A percentile compares a stretch with the other conserved stretches of the same genome.
These are phyloP conservation scores for Zaprionus taronus DNA, from an alignment of 1,140 invertebrate species.

Conservation along the genomic window DNA sequence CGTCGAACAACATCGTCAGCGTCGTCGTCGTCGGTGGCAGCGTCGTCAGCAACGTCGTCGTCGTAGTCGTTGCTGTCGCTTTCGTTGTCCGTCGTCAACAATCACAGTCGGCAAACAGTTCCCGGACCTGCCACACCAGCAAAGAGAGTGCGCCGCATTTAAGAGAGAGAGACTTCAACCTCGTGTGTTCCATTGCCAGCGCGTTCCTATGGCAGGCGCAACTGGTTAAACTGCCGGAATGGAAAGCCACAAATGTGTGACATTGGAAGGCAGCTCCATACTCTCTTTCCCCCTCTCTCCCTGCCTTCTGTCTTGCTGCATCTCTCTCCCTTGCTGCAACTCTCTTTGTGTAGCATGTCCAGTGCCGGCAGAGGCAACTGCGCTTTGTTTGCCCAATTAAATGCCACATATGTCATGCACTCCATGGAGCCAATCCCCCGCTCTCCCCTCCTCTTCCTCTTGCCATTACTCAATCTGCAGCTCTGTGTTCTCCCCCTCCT, in stretches of 20 bases:
- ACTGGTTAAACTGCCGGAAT: slow-evolving; percentile 62
- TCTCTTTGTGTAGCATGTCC: slow-evolving; percentile 14
- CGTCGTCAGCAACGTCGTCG: not conserved
- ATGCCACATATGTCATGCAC: slow-evolving; percentile 78
- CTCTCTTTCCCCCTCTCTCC: not conserved
- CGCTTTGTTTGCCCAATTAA: slow-evolving; percentile 80
- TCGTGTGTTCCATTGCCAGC: slow-evolving; percentile 52
- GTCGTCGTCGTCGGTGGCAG: not conserved
- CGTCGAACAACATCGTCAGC: slow-evolving; percentile 5
- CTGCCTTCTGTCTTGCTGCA: too few species aligned
- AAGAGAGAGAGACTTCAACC: slow-evolving; percentile 32
- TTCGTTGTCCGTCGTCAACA: slow-evolving; percentile 9
- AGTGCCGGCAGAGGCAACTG: slow-evolving; percentile 45
- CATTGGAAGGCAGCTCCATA: slow-evolving; percentile 58
- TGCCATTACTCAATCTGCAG: not conserved
- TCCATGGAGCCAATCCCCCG: slow-evolving; percentile 1
- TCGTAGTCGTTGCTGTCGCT: slow-evolving; percentile 8
- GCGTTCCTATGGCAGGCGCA: slow-evolving; percentile 56
- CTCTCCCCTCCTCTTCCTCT: too few species aligned
- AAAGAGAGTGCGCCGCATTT: slow-evolving; percentile 25
- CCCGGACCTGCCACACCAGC: slow-evolving; percentile 60
- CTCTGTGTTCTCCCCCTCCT: not conserved
- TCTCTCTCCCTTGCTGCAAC: slow-evolving; percentile 3
- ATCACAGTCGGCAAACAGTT: not conserved
- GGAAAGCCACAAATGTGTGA: slow-evolving; percentile 61